Conservation (phyloP, 1,140 invertebrate genomes). For the Caenorhabditis elegans region DNA sequence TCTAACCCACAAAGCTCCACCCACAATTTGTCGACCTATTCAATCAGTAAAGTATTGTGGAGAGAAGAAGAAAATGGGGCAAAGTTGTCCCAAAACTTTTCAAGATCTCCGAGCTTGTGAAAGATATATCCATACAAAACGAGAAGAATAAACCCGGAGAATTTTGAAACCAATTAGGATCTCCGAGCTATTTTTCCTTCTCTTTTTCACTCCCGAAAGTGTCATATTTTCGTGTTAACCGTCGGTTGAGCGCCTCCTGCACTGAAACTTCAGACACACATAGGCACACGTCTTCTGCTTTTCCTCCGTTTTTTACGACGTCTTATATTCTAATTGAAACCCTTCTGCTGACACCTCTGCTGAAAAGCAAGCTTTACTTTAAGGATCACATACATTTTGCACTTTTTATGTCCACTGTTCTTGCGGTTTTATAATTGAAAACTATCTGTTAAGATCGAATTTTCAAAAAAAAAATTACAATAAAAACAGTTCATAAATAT, state of each 20-base stretch:
- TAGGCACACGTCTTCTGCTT: background rate
- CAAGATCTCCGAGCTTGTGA: background rate
- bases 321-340: conserved; percentile 17
- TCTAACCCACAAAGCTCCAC: background rate
- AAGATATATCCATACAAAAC: background rate
- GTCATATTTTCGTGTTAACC: conserved; percentile 32
- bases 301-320: background rate
- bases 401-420: too few species aligned
- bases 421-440: too few species aligned
- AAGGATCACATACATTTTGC: too few species aligned
- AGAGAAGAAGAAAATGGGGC: background rate
- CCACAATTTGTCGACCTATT: background rate
- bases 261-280: conserved; percentile 22
- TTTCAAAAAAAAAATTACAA: too few species aligned
- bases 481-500: too few species aligned
- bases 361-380: background rate
- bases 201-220: conserved; percentile 16
- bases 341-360: background rate
- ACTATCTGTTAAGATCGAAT: too few species aligned
- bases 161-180: conserved; percentile 33
- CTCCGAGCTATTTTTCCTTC: conserved; percentile 1
- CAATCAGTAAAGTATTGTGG: conserved; percentile 8
- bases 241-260: background rate
- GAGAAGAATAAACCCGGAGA: background rate
- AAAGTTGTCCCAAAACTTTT: background rate